Evolutionary conservation across 2,888 invertebrate species (phyloP), one percentile per base, ranked within the genome.

Genomic region (Ceraclea dissimilis): DNA sequence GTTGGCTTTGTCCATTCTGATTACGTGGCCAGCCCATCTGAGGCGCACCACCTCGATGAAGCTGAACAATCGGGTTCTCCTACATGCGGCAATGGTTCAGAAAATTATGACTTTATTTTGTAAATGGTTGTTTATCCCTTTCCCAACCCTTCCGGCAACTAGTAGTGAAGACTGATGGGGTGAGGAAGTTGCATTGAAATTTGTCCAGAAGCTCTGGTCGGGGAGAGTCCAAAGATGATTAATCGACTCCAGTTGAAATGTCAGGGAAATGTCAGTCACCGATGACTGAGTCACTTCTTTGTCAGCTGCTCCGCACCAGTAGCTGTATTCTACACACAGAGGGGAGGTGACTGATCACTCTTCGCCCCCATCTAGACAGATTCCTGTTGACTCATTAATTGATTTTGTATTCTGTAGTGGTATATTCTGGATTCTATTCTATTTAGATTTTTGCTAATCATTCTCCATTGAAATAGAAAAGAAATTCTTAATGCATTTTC

Each of bases 191-290:
- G 39, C 39, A 39, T 39, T 39, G 39, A 39, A 39, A 39, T 39
- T 39, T 39, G 39, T 39, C 39, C 39, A 16, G 39, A 13, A 26
- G 26, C 26, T 26, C 26, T 26, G 26, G 26, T 26, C 26, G n/a
- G 39, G 39, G 39, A 39, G 16, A 39, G 39, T 39, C 39, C 39
- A 39, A 39, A 39, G 39, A 39, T 39, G 39, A 39, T 39, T 39
- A 39, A 39, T 39, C 39, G 39, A 39, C 39, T 39, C 13, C 39
- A 39, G 39, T 39, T 39, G 39, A 39, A 39, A 39, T 39, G 39
- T 16, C 39, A 39, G 39, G 16, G 39, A 39, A 39, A 39, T 39
- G 39, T 39, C 39, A 39, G 39, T 39, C 39, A 39, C 39, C 16
- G 39, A 39, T 39, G 39, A 39, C 39, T 39, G 39, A 39, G 39